Percentiles rank a stretch among this genome's conserved stretches.
phyloP scores from a whole-genome alignment of 2,113 vertebrate species.

The Columbina picui region DNA sequence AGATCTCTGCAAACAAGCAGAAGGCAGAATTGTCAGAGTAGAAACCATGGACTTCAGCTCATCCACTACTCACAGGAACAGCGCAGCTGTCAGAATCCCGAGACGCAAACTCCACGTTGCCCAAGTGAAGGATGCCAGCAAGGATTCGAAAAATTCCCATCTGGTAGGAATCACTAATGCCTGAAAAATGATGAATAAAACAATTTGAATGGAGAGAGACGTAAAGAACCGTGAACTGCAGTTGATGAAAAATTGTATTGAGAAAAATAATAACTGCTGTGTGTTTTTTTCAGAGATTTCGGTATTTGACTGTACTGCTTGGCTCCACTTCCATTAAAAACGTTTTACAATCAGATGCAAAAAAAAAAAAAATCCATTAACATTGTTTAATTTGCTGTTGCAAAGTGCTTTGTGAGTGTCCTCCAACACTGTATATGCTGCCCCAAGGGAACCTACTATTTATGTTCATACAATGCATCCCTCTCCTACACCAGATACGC shows the following conservation, averaged over 20 bases:
- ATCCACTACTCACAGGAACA: constrained; percentile 83
- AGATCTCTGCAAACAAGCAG: background rate
- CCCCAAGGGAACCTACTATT: background rate
- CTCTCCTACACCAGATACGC: background rate
- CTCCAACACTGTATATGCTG: background rate
- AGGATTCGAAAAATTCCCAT: constrained; percentile 95
- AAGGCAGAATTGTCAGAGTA: background rate
- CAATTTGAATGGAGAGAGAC: background rate
- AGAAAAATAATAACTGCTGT: background rate
- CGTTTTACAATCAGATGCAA: background rate
- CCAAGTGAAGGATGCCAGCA: constrained; percentile 94
- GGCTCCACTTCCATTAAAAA: background rate
- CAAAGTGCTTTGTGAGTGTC: background rate
- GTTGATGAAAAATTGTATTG: background rate
- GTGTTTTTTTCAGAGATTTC: background rate
- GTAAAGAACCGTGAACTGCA: background rate
- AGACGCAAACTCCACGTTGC: constrained; percentile 91
- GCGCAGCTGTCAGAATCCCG: constrained; percentile 94
- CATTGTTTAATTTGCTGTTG: background rate
- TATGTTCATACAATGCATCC: background rate
- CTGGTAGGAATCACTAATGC: constrained; percentile 93
- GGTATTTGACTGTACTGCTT: background rate
- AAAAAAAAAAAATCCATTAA: background rate
- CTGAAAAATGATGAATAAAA: constrained; percentile 71
- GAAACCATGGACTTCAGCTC: background rate